Base-by-base conservation (phyloP, 2,888 invertebrate genomes). In the Pammene fasciana region DNA sequence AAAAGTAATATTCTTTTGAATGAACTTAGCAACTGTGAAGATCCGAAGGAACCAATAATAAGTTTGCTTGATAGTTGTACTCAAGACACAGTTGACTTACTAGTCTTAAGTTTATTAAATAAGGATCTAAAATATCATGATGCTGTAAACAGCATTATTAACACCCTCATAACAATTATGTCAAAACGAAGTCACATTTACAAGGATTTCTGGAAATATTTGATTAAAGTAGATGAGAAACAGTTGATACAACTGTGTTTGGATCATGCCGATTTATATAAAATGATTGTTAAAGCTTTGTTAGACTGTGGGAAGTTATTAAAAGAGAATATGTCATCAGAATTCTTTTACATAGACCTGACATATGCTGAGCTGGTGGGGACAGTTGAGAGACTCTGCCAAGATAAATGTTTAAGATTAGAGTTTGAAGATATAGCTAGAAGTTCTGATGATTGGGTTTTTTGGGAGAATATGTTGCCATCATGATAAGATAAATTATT, bases 321-420 rank as follows among this genome's bases (percentile, higher is more conserved):
- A 4, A 77, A 79, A 68, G 85, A 88, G 59, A 79, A 86, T 64
- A 86, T 91, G 83, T 88, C 88, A 0, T 75, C 84, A 0, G 86
- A 90, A 67, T 87, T 77, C 62, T 91, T 90, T 82, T 90, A 91
- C 72, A 85, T 91, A 65, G 92, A 93, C 73, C 82, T 95, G 38
- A 86, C 88, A 70, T 94, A 93, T 78, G 82, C 87, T 0, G 90
- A 94, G 77, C 81, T 95, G 67, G 78, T 88, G 2, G 75, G 77
- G 43, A 77, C 93, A 45, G 82, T 94, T 0, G 84, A 84, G 75
- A 85, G 75, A 70, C 82, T 95, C 38, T 86, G 88, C 72, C 77
- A 80, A 61, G 82, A 87, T 83, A 73, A 85, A 72, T 76, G 77
- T 76, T 73, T 94, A 18, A 90, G 86, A 75, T 76, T 86, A 18